Percentiles rank a stretch among this genome's conserved stretches.
phyloP scores from a whole-genome alignment of 2,797 vertebrate species.

The Salarias fasciatus region DNA sequence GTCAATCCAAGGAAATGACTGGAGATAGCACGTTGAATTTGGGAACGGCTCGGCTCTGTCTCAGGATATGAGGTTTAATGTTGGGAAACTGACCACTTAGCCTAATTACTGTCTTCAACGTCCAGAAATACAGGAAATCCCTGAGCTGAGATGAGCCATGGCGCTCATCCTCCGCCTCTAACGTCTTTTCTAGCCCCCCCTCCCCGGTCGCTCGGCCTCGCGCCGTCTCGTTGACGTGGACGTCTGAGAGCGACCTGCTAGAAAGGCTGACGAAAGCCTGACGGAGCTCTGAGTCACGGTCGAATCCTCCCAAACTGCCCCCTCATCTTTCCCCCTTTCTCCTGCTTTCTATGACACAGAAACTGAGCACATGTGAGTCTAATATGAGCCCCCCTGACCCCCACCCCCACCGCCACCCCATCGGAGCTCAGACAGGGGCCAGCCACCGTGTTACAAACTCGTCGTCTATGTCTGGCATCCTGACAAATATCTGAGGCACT shows the following conservation, averaged over 20 bases:
- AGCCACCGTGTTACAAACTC: constrained; percentile 67
- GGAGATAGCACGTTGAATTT: constrained; percentile 70
- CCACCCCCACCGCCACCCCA: constrained; percentile 22
- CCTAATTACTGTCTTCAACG: constrained; percentile 53
- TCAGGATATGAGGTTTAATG: constrained; percentile 46
- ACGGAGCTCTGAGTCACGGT: constrained; percentile 59
- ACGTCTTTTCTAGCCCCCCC: constrained; percentile 16
- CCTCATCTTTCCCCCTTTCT: constrained; percentile 25
- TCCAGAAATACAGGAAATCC: constrained; percentile 55
- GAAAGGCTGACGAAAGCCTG: constrained; percentile 47
- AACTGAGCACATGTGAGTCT: constrained; percentile 34
- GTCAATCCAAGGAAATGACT: constrained; percentile 57
- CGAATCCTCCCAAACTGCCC: constrained; percentile 60
- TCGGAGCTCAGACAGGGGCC: constrained; percentile 64
- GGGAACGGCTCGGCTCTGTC: constrained; percentile 40
- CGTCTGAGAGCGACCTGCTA: constrained; percentile 50
- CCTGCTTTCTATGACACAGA: constrained; percentile 37
- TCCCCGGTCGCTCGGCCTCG: too few species aligned
- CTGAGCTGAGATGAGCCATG: constrained; percentile 38
- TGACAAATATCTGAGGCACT: constrained; percentile 80
- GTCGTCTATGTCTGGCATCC: constrained; percentile 78
- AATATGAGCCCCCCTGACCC: constrained; percentile 21
- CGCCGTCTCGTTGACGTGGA: too few species aligned
- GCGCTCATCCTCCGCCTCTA: constrained; percentile 16
- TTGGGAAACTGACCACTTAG: constrained; percentile 58